A percentile compares a stretch with the other conserved stretches of the same genome.
Conservation (phyloP, 2,113 vertebrate species). For the Aramus guarauna region DNA sequence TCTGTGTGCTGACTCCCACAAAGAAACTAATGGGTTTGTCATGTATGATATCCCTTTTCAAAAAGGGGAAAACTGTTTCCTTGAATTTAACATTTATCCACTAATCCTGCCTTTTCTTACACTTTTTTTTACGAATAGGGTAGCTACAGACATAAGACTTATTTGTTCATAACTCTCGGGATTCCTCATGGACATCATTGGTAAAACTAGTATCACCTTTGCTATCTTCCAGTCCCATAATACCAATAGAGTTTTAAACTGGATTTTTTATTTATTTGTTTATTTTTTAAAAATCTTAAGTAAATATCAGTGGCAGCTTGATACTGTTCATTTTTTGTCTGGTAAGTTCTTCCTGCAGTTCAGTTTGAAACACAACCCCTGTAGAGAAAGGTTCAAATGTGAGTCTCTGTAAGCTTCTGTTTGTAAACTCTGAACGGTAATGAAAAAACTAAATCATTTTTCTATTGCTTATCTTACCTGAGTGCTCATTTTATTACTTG, state of each 20-base stretch:
- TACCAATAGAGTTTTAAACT: not conserved
- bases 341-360: not conserved
- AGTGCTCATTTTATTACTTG: not conserved
- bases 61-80: not conserved
- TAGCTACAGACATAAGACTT: not conserved
- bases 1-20: not conserved
- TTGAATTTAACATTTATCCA: not conserved
- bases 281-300: not conserved
- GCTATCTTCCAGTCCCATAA: not conserved
- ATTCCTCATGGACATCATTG: accelerated
- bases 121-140: not conserved
- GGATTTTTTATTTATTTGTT: no score
- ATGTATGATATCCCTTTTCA: not conserved
- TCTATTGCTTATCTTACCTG: not conserved
- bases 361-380: not conserved
- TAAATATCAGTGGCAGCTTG: not conserved
- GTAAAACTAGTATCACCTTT: not conserved
- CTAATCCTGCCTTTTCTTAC: not conserved
- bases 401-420: not conserved
- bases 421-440: not conserved
- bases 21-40: not conserved
- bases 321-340: not conserved
- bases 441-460: not conserved
- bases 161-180: not conserved
- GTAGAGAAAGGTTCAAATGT: not conserved